Conservation (phyloP, 30 jellyfish, hydroid and myxozoan species). For the Aurelia sp. region DNA sequence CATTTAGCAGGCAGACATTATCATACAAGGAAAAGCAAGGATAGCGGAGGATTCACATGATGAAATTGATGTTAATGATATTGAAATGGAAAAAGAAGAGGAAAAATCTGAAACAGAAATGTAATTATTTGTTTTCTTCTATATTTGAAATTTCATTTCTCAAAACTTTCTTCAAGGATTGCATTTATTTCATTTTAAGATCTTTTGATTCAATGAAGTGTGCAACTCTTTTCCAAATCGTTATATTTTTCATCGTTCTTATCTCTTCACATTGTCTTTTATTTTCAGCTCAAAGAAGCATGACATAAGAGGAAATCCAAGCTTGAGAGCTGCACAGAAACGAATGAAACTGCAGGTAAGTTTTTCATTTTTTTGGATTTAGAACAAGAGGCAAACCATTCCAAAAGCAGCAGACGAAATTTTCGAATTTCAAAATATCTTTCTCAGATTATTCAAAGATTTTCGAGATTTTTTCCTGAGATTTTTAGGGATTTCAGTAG, state of each 20-base stretch:
- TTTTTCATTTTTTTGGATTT: background rate
- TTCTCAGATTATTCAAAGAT: background rate
- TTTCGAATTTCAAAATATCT: background rate
- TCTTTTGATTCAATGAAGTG: too few relatives aligned
- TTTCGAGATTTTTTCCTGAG: too few relatives aligned
- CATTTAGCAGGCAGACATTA: too few relatives aligned
- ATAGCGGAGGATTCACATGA: slow-evolving; percentile 17
- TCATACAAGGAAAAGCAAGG: background rate
- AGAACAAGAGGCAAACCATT: background rate
- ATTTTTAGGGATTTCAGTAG: too few relatives aligned
- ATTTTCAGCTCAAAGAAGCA: background rate
- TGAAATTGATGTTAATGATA: slow-evolving; percentile 45
- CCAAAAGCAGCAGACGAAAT: too few relatives aligned
- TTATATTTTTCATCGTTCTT: too few relatives aligned
- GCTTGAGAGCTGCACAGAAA: slow-evolving; percentile 42
- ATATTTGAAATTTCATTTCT: background rate
- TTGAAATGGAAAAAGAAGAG: background rate
- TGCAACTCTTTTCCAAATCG: too few relatives aligned
- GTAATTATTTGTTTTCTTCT: background rate
- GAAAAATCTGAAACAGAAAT: slow-evolving; percentile 19
- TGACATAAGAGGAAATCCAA: slow-evolving; percentile 13
- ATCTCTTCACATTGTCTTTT: too few relatives aligned
- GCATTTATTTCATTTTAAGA: too few relatives aligned
- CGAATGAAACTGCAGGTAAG: slow-evolving; percentile 48
- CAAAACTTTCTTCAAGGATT: too few relatives aligned